Conservation (phyloP, 2,113 vertebrate species). For the Clupea harengus region DNA sequence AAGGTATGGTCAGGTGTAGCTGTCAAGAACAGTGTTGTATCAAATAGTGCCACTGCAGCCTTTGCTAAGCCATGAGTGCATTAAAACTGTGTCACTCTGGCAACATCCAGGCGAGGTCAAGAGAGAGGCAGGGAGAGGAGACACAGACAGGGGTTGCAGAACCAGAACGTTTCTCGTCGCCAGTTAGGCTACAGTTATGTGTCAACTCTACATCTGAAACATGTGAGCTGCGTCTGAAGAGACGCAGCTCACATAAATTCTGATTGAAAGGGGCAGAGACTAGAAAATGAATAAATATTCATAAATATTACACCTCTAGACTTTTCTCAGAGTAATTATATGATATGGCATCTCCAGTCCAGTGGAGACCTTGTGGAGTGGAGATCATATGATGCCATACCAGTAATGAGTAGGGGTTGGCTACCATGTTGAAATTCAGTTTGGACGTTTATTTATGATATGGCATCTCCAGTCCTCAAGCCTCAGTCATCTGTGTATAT, state of each 20-base stretch:
- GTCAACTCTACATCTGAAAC: background rate
- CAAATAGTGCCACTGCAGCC: too few species aligned
- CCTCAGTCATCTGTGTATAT: too few species aligned
- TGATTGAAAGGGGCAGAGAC: background rate
- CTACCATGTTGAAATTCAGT: background rate
- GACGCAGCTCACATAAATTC: background rate
- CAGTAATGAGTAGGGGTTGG: too few species aligned
- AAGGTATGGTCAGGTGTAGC: background rate
- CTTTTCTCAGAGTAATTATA: background rate
- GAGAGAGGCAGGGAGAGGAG: background rate
- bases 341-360: background rate
- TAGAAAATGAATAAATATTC: too few species aligned
- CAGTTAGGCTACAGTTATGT: background rate
- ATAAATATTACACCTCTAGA: background rate
- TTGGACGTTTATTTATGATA: background rate
- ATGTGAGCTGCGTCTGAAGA: too few species aligned
- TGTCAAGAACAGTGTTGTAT: too few species aligned
- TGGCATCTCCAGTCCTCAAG: background rate
- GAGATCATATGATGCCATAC: too few species aligned
- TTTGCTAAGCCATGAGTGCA: constrained; percentile 16
- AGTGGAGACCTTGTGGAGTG: too few species aligned
- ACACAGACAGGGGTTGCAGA: background rate
- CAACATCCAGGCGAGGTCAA: background rate
- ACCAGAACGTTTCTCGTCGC: background rate
- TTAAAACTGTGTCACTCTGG: constrained; percentile 1